These are phyloP conservation scores for Acanthurus leucopareius DNA, from an alignment of 2,797 vertebrate genomes.

Conservation along the genomic window DNA sequence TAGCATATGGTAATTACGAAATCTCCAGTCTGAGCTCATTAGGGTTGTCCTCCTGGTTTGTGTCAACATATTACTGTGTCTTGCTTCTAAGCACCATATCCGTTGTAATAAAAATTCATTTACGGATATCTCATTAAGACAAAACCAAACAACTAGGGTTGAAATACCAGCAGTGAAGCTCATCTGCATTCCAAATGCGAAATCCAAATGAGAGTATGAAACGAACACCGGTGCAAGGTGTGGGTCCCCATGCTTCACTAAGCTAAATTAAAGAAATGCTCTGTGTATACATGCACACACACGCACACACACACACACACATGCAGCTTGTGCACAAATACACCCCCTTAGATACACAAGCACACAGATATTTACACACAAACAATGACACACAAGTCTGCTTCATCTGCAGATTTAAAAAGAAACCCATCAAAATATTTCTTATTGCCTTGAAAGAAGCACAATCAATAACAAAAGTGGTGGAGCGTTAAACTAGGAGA, in stretches of 20 bases:
- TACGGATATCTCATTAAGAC: constrained; percentile 75
- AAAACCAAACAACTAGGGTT: constrained; percentile 70
- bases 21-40: constrained; percentile 64
- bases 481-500: constrained; percentile 51
- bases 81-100: constrained; percentile 57
- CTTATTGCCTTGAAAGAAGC: constrained; percentile 36
- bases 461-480: constrained; percentile 59
- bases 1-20: constrained; percentile 49
- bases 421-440: constrained; percentile 61
- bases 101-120: constrained; percentile 60
- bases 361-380: no score
- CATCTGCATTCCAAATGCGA: constrained; percentile 78
- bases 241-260: constrained; percentile 76
- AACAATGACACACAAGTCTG: no score
- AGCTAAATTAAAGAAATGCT: constrained; percentile 76
- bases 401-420: constrained; percentile 56
- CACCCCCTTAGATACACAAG: no score
- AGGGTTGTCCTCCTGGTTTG: constrained; percentile 54
- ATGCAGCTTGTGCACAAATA: constrained; percentile 14
- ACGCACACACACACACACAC: constrained; percentile 15
- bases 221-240: constrained; percentile 64
- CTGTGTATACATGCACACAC: constrained; percentile 34
- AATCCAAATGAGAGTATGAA: constrained; percentile 73
- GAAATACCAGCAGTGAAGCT: constrained; percentile 65
- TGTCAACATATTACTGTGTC: constrained; percentile 61